Conservation (phyloP, 2,113 vertebrate species). For the Paratilapia polleni region DNA sequence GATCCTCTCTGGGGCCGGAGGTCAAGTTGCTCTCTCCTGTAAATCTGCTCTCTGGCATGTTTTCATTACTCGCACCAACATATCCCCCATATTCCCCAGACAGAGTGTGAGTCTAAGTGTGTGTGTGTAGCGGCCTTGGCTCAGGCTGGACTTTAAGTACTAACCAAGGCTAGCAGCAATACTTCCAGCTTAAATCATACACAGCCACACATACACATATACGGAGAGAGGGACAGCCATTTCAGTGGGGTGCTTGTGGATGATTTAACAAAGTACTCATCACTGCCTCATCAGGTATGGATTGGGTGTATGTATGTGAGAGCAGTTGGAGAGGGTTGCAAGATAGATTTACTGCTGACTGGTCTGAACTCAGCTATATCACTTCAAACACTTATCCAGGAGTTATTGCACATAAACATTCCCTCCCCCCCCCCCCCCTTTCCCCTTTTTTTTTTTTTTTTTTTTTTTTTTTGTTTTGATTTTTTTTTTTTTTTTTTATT, state of each 20-base stretch:
- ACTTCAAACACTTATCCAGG: constrained; percentile 69
- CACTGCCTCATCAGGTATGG: constrained; percentile 73
- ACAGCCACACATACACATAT: constrained; percentile 25
- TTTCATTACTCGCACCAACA: constrained; percentile 75
- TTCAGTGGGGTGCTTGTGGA: constrained; percentile 66
- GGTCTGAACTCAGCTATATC: constrained; percentile 69
- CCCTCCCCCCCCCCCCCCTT: not conserved
- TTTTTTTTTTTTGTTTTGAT: too few species aligned
- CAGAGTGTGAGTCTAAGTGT: constrained; percentile 19
- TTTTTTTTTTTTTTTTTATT: too few species aligned
- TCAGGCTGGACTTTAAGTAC: constrained; percentile 55
- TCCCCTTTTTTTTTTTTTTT: not conserved
- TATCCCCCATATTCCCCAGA: constrained; percentile 52
- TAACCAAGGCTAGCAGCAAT: constrained; percentile 57
- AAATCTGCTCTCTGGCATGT: constrained; percentile 78
- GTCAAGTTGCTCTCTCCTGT: constrained; percentile 76
- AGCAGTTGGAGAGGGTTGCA: constrained; percentile 50
- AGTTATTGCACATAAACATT: constrained; percentile 69
- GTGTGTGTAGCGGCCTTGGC: constrained; percentile 63
- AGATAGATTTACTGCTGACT: constrained; percentile 70
- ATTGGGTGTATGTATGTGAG: constrained; percentile 37
- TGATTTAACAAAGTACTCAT: constrained; percentile 78
- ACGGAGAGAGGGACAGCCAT: not conserved
- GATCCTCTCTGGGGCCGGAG: constrained; percentile 62
- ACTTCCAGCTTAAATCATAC: constrained; percentile 70